Conservation (phyloP, 2,888 invertebrate genomes). For the Ennomos fuscantarius region DNA sequence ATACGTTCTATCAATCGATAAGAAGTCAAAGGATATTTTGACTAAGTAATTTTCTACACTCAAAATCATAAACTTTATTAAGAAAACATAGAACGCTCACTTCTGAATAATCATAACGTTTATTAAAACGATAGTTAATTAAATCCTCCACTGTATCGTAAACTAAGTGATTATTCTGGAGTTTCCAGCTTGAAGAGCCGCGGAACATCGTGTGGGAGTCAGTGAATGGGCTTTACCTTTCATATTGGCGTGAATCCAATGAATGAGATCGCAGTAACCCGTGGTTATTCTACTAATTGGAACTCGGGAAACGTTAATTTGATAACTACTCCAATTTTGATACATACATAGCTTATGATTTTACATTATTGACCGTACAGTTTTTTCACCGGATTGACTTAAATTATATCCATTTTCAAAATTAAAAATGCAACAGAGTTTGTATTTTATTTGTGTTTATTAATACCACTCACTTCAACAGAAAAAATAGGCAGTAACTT, state of each 20-base stretch:
- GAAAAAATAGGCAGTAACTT: too few species aligned
- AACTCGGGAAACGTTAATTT: conserved; percentile 59
- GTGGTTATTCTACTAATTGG: conserved; percentile 59
- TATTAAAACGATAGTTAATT: conserved; percentile 20
- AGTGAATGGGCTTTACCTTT: conserved; percentile 41
- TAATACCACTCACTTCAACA: too few species aligned
- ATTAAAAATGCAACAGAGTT: too few species aligned
- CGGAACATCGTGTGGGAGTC: conserved; percentile 33
- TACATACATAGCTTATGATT: conserved; percentile 52
- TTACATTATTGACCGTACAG: conserved; percentile 32
- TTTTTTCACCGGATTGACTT: background rate
- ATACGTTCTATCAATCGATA: too few species aligned
- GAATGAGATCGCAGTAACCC: conserved; percentile 50
- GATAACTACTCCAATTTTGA: conserved; percentile 46
- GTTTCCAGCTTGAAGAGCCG: conserved; percentile 28
- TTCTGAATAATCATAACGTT: conserved; percentile 3
- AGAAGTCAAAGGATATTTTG: background rate
- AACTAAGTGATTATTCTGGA: conserved; percentile 32
- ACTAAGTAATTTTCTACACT: too few species aligned
- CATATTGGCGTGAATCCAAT: conserved; percentile 47
- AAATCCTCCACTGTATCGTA: conserved; percentile 18
- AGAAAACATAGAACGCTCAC: conserved; percentile 9
- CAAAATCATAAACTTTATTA: conserved; percentile 8
- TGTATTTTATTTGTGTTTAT: too few species aligned
- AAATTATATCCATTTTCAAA: too few species aligned